phyloP scores from a whole-genome alignment of 2,113 vertebrate genomes.

The Pedetes capensis region DNA sequence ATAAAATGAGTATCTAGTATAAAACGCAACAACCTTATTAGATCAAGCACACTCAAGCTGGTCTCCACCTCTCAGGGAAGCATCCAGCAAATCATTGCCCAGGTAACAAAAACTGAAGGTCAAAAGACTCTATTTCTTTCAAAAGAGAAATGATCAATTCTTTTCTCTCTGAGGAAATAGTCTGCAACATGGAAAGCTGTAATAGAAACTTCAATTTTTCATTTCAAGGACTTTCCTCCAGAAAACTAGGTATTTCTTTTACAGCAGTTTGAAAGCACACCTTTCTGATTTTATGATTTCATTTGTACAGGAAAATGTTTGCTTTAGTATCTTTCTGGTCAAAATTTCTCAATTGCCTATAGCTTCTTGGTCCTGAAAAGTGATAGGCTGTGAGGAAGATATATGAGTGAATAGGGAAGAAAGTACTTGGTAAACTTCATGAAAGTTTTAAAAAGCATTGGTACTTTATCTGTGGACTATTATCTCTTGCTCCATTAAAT shows the following conservation, averaged over 20 bases:
- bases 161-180: not conserved
- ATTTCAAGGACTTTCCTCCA: slow-evolving; percentile 26
- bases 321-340: slow-evolving; percentile 7
- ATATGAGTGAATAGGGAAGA: not conserved
- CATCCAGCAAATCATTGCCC: not conserved
- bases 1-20: not conserved
- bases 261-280: not conserved
- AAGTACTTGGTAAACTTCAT: not conserved
- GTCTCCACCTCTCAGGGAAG: not conserved
- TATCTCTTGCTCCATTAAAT: slow-evolving; percentile 1
- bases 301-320: not conserved
- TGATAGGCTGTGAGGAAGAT: not conserved
- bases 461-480: not conserved
- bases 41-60: not conserved
- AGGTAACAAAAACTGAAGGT: slow-evolving; percentile 19
- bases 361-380: not conserved
- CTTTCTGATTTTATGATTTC: not conserved
- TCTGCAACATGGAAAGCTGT: not conserved
- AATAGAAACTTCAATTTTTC: slow-evolving; percentile 35
- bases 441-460: not conserved
- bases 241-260: slow-evolving; percentile 24
- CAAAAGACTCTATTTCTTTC: slow-evolving; percentile 11
- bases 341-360: not conserved
- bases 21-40: not conserved
- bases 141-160: slow-evolving; percentile 42